A percentile compares a stretch with the other conserved stretches of the same genome.
These are phyloP conservation scores for Enoplosus armatus DNA, from an alignment of 2,797 vertebrate species.

Conservation along the genomic window DNA sequence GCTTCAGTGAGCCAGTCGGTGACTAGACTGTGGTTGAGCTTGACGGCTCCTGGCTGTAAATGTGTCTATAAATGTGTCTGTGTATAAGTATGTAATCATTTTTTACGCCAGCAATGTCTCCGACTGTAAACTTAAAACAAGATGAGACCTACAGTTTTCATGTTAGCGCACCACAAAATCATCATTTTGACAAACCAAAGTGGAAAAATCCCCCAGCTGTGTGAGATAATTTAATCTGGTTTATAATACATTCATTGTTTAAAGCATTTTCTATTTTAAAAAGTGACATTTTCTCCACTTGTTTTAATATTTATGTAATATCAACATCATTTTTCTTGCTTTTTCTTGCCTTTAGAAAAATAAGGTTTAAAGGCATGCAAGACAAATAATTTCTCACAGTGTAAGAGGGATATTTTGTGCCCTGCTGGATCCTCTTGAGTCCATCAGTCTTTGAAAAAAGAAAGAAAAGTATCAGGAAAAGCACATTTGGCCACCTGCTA, in stretches of 20 bases:
- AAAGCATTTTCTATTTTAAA: neutral
- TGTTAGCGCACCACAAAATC: neutral
- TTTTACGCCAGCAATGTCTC: neutral
- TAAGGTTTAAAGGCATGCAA: neutral
- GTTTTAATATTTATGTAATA: neutral
- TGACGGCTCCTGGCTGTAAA: constrained; percentile 48
- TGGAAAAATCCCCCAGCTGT: neutral
- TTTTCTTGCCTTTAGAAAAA: no score
- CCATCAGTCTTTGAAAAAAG: neutral
- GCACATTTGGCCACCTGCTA: constrained; percentile 67
- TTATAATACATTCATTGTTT: neutral
- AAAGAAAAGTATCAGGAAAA: neutral
- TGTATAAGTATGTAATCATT: constrained; percentile 40
- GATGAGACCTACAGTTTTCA: constrained; percentile 11
- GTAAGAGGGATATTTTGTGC: neutral
- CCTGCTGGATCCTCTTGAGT: neutral
- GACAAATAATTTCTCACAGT: rapidly evolving
- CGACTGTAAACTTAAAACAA: constrained; percentile 19
- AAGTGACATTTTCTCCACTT: neutral
- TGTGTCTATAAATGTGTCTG: constrained; percentile 33
- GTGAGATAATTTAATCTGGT: neutral
- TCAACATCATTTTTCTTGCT: neutral
- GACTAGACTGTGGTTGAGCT: constrained; percentile 68
- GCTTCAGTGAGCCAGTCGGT: neutral
- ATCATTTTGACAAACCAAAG: neutral